Evolutionary conservation across 2,113 vertebrate species (phyloP).

Genomic region (Phaethornis superciliosus): DNA sequence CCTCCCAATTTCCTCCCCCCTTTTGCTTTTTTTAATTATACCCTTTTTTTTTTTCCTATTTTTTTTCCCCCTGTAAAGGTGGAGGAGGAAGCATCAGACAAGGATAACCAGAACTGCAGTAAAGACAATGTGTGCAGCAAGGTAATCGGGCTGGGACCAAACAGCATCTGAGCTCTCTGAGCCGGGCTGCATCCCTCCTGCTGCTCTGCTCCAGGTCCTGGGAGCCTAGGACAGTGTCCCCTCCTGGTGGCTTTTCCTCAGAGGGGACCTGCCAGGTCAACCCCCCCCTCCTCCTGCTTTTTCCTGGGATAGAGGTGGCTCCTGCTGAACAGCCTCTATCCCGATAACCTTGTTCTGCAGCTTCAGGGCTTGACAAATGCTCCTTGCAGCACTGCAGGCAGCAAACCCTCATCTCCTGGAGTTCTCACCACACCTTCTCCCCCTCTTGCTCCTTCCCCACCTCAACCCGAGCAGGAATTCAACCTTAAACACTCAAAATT

Average conservation of each 20-base stretch:
- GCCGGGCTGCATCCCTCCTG: neutral
- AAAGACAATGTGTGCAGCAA: slow-evolving; percentile 81
- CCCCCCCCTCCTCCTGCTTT: neutral
- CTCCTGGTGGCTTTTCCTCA: neutral
- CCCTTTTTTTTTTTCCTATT: neutral
- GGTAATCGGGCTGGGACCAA: slow-evolving; percentile 55
- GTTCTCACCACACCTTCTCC: too few relatives aligned
- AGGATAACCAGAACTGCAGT: slow-evolving; percentile 88
- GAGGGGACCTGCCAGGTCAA: neutral
- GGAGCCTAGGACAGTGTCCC: neutral
- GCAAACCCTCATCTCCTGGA: too few relatives aligned
- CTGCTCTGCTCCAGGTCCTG: neutral
- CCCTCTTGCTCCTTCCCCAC: too few relatives aligned
- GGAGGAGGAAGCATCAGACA: slow-evolving; percentile 85
- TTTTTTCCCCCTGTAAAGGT: slow-evolving; percentile 67
- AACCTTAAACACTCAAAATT: too few relatives aligned
- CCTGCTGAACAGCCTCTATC: neutral
- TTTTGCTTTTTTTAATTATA: neutral
- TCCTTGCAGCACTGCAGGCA: too few relatives aligned
- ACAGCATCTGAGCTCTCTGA: neutral
- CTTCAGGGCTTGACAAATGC: too few relatives aligned
- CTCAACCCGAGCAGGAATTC: too few relatives aligned
- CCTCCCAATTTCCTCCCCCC: fast-evolving
- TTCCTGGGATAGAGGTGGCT: neutral
- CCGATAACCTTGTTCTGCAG: neutral